These are phyloP conservation scores for Prorops nasuta DNA, from an alignment of 1,140 invertebrate species.

Conservation along the genomic window DNA sequence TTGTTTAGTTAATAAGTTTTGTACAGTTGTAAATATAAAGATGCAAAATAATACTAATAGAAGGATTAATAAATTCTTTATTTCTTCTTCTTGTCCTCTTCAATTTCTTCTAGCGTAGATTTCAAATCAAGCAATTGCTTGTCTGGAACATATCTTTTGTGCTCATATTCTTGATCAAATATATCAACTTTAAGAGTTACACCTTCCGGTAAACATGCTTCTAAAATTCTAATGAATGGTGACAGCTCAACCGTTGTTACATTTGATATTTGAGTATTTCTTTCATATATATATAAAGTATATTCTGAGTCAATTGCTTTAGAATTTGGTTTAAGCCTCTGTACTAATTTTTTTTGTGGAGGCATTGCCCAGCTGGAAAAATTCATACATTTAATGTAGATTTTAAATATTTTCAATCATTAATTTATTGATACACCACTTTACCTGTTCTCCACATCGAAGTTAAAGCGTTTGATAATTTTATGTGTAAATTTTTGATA, in stretches of 20 bases:
- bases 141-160: conserved; percentile 75
- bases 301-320: conserved; percentile 69
- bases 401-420: conserved; percentile 13
- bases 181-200: conserved; percentile 66
- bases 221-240: conserved; percentile 69
- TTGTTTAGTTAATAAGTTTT: conserved; percentile 21
- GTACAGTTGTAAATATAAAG: conserved; percentile 18
- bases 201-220: conserved; percentile 73
- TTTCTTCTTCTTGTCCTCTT: conserved; percentile 8
- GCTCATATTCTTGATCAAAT: conserved; percentile 61
- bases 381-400: conserved; percentile 10
- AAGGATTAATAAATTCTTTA: conserved; percentile 2
- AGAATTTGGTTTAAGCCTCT: conserved; percentile 68
- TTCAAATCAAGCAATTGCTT: conserved; percentile 73
- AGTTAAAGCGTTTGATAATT: conserved; percentile 68
- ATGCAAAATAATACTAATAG: no score
- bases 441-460: conserved; percentile 76
- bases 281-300: conserved; percentile 71
- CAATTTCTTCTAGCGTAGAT: conserved; percentile 57
- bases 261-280: conserved; percentile 71
- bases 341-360: conserved; percentile 65
- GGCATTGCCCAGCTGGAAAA: conserved; percentile 72
- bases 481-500: conserved; percentile 77
- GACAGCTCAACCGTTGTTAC: conserved; percentile 59
- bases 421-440: conserved; percentile 17